Percentiles rank a stretch among this genome's conserved stretches.
Evolutionary conservation across 2,888 invertebrate species (phyloP).

Genomic region (Drosophila picticornis): DNA sequence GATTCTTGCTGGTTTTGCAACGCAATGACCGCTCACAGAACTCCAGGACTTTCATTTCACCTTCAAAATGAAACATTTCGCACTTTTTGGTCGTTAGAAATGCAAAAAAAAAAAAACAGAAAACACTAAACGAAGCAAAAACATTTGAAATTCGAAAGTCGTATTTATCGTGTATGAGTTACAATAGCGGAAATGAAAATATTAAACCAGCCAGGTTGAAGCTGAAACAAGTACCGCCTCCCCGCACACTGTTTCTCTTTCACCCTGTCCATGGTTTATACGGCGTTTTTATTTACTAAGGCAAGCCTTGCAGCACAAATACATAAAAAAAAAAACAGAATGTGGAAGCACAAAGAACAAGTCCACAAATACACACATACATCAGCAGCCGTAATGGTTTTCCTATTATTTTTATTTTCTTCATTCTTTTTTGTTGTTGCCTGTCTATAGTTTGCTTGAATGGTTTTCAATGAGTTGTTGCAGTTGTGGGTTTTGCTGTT

Average conservation of each 20-base stretch:
- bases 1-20: slow-evolving; percentile 42
- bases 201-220: slow-evolving; percentile 60
- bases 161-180: slow-evolving; percentile 72
- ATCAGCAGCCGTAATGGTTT: slow-evolving; percentile 24
- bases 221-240: background rate
- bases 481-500: slow-evolving; percentile 23
- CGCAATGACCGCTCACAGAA: slow-evolving; percentile 62
- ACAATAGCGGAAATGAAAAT: slow-evolving; percentile 78
- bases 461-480: slow-evolving; percentile 57
- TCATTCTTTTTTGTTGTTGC: slow-evolving; percentile 9
- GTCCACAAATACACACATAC: slow-evolving; percentile 36
- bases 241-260: background rate
- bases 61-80: slow-evolving; percentile 58
- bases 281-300: slow-evolving; percentile 30
- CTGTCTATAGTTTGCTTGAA: slow-evolving; percentile 49
- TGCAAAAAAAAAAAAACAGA: slow-evolving; percentile 25
- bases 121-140: background rate
- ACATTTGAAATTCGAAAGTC: slow-evolving; percentile 57
- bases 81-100: slow-evolving; percentile 40
- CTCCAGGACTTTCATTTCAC: slow-evolving; percentile 70
- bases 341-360: slow-evolving; percentile 31
- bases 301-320: background rate
- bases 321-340: background rate
- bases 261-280: background rate
- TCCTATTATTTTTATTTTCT: slow-evolving; percentile 13